Conservation (phyloP, 2,888 invertebrate species). For the Lepetodrilus schrolli region DNA sequence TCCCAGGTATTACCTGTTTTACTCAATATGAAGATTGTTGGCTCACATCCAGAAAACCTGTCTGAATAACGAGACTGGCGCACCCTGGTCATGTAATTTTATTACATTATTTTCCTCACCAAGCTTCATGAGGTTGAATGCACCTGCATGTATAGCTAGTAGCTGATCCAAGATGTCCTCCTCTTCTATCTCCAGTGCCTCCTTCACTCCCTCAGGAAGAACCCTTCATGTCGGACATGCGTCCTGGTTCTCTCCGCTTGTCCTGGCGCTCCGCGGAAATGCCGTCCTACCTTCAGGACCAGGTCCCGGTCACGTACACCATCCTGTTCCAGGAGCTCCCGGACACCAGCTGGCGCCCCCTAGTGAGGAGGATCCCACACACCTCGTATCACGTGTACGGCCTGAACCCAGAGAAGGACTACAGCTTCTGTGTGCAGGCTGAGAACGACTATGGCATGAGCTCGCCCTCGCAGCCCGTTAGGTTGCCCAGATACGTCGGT, state of each 20-base stretch:
- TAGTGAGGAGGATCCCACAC: constrained; percentile 61
- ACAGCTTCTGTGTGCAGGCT: constrained; percentile 94
- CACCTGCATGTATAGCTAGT: no score
- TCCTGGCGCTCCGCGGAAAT: constrained; percentile 66
- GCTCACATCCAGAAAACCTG: no score
- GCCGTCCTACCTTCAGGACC: constrained; percentile 53
- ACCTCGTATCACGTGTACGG: constrained; percentile 61
- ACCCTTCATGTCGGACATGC: constrained; percentile 62
- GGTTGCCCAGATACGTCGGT: constrained; percentile 56
- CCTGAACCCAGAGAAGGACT: constrained; percentile 84
- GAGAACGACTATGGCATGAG: constrained; percentile 97
- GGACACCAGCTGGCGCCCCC: constrained; percentile 58
- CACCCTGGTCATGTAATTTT: no score
- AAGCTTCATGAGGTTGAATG: no score
- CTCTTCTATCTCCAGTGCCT: constrained; percentile 49
- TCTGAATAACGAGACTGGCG: no score
- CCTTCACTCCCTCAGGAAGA: constrained; percentile 59
- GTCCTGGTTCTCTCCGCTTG: constrained; percentile 58
- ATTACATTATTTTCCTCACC: no score
- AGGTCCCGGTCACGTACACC: constrained; percentile 60
- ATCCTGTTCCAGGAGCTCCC: constrained; percentile 61
- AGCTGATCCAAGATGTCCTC: background rate
- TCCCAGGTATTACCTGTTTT: no score
- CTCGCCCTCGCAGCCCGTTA: constrained; percentile 87
- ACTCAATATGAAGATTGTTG: no score